Conservation (phyloP, 2,797 vertebrate species). For the Babyrousa celebensis region DNA sequence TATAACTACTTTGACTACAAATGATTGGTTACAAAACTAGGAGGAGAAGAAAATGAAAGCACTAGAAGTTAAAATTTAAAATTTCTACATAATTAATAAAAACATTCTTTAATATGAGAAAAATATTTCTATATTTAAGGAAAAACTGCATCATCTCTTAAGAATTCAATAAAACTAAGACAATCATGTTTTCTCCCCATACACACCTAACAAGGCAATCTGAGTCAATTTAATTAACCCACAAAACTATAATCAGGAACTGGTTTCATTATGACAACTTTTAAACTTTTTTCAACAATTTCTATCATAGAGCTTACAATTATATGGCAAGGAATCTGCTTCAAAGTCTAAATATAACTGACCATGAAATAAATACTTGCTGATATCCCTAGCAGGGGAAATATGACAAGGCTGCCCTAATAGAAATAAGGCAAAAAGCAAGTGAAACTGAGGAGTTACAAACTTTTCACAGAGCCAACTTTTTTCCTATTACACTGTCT, state of each 20-base stretch:
- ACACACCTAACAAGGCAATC: conserved; percentile 74
- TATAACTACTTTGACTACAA: conserved; percentile 77
- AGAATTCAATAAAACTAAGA: conserved; percentile 69
- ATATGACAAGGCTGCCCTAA: neutral
- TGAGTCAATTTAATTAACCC: conserved; percentile 70
- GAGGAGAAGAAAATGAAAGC: conserved; percentile 37
- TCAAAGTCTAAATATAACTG: conserved; percentile 50
- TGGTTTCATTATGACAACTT: conserved; percentile 49
- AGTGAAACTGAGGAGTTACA: neutral
- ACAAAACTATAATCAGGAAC: conserved; percentile 25
- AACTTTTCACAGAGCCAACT: neutral
- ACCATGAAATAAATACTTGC: conserved; percentile 29
- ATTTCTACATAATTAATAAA: conserved; percentile 82
- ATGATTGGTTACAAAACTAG: conserved; percentile 74
- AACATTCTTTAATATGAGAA: conserved; percentile 78
- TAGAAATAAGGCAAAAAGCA: conserved; percentile 37
- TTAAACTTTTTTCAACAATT: conserved; percentile 37
- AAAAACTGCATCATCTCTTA: conserved; percentile 74
- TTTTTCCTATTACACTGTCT: neutral
- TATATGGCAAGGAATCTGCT: conserved; percentile 20
- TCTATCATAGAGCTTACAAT: conserved; percentile 44
- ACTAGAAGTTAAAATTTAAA: conserved; percentile 71
- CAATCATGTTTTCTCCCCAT: neutral
- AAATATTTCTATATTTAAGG: conserved; percentile 75
- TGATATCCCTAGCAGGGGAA: conserved; percentile 18